Percentiles rank a stretch among this genome's conserved stretches.
Evolutionary conservation across 1,140 invertebrate species (phyloP).

Genomic region (Oedothorax gibbosus): DNA sequence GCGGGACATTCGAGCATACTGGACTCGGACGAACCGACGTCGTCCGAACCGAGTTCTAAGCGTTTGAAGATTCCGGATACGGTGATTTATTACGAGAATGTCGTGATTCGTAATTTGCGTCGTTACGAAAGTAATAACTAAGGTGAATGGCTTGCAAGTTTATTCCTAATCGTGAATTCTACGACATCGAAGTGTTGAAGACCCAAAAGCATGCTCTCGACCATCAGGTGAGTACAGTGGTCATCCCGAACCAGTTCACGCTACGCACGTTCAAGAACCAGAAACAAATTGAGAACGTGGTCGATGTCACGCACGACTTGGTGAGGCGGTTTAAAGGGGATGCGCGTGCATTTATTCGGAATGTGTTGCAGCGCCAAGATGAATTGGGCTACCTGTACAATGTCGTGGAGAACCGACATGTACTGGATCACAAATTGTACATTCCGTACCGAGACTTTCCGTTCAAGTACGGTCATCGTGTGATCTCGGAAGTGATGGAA

Average conservation of each 20-base stretch:
- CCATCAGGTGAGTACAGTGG: not conserved
- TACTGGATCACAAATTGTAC: not conserved
- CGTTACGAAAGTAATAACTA: not conserved
- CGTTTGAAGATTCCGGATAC: not conserved
- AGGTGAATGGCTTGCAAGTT: not conserved
- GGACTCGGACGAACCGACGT: not conserved
- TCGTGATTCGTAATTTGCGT: not conserved
- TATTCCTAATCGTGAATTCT: no score
- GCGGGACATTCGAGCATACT: not conserved
- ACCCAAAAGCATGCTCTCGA: not conserved
- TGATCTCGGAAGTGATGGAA: not conserved
- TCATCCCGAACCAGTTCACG: not conserved
- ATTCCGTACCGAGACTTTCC: not conserved
- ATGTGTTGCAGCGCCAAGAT: not conserved
- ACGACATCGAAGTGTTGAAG: not conserved
- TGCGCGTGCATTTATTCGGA: not conserved
- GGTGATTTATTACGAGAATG: slow-evolving; percentile 2
- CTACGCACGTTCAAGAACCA: no score
- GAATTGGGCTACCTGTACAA: slow-evolving; percentile 8
- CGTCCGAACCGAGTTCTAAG: not conserved
- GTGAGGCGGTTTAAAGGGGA: not conserved
- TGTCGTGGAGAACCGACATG: not conserved
- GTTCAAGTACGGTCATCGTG: not conserved
- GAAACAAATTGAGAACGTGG: not conserved
- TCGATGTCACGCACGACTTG: not conserved